Base-by-base conservation (phyloP, 1,140 invertebrate genomes). In the Diuraphis noxia region DNA sequence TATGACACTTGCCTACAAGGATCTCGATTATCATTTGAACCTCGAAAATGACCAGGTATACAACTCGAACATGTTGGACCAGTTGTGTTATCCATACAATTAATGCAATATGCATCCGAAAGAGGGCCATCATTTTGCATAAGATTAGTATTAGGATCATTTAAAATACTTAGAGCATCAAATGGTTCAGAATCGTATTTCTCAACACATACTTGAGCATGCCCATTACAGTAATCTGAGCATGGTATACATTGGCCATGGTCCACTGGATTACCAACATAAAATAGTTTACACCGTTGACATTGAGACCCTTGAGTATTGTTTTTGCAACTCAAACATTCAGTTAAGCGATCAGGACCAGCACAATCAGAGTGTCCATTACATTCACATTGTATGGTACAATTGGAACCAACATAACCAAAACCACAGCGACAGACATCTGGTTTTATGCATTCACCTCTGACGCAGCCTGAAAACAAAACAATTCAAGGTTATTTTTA, bases 291-390 rank as follows among this genome's bases (percentile, higher is more conserved):
- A 94, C 98, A 99, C 93, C 98, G 97, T 23, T 92, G 77, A 21
- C 95, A 96, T 94, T 95, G 93, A 25, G 92, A 81, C 19, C 95
- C 95, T 94, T 95, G 93, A 72, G 98, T 99, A 93, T 99, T 98
- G 93, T 99, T 99, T 92, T 97, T 96, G 94, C 98, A 99, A 93
- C 97, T 94, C 21, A 97, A 93, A 94, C 98, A 99, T 56, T 95
- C 94, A 93, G 97, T 96, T 82, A 98, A 95, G 92, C 96, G 96
- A 93, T 98, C 96, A 9, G 97, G 97, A 25, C 97, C 97, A 92
- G 95, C 96, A 94, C 98, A 99, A 93, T 98, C 96, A 91, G 98
- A 97, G 94, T 99, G 98, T 0, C 98, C 98, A 94, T 99, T 98
- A 94, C 98, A 99, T 93, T 98, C 96, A 93, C 98, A 99, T 93